These are phyloP conservation scores for Lepidotrigona ventralis DNA, from an alignment of 1,140 invertebrate species.

Conservation along the genomic window DNA sequence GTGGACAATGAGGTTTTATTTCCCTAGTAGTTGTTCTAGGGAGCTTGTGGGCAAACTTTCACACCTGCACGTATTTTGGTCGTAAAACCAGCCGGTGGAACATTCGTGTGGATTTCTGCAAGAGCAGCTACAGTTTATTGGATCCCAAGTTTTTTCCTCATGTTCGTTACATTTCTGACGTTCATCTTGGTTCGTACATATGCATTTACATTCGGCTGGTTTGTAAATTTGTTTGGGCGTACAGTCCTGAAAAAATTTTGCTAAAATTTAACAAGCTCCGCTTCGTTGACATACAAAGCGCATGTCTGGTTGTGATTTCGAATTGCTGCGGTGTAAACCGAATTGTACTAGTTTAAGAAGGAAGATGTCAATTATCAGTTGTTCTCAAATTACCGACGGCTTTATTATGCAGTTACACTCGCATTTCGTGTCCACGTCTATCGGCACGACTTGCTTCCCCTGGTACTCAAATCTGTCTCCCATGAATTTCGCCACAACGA, in stretches of 20 bases:
- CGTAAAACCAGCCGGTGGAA: conserved; percentile 82
- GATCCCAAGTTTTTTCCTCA: conserved; percentile 83
- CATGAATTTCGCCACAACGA: conserved; percentile 24
- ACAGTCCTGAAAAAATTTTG: conserved; percentile 80
- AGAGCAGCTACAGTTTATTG: conserved; percentile 81
- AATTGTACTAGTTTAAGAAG: conserved; percentile 41
- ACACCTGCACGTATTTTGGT: conserved; percentile 83
- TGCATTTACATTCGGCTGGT: conserved; percentile 81
- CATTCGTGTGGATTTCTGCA: conserved; percentile 81
- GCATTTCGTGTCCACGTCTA: conserved; percentile 84
- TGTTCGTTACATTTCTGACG: conserved; percentile 80
- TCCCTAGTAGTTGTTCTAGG: conserved; percentile 29
- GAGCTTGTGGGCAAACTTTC: conserved; percentile 42
- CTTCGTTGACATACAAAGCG: too few relatives aligned
- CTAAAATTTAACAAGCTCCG: neutral
- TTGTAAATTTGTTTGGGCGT: conserved; percentile 81
- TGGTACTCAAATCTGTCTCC: neutral
- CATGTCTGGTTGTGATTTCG: neutral
- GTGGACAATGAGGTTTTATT: conserved; percentile 25
- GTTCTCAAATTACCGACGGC: conserved; percentile 76
- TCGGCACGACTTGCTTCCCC: conserved; percentile 75
- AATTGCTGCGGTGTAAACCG: conserved; percentile 1
- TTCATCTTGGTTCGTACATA: conserved; percentile 83
- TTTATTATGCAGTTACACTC: conserved; percentile 83
- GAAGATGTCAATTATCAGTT: conserved; percentile 54